Base-by-base conservation (phyloP, 2,888 invertebrate species). In the Thysanoteuthis rhombus region DNA sequence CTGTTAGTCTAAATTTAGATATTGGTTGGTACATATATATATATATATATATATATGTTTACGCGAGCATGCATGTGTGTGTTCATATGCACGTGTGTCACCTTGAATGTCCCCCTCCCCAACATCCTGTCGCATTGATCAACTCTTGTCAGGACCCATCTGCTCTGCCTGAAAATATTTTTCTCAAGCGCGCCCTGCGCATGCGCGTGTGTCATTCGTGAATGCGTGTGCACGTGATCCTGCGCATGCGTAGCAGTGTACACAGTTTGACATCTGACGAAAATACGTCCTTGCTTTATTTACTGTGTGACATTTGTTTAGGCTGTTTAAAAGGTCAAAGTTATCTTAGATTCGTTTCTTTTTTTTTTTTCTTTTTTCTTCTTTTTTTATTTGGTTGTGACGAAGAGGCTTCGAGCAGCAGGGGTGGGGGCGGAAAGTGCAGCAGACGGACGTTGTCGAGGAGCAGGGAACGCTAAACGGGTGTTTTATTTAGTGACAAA, bases 221-320 rank as follows among this genome's bases (percentile, higher is more conserved):
- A 52, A 52, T 52, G 52, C 52, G n/a, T 36, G 75, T 12, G 75
- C 75, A 75, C 75, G 75, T 75, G 75, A 75, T n/a, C 19, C 8
- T 36, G 19, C 75, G 75, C 75, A 75, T 75, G 75, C 75, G 75
- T 75, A 75, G n/a, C n/a, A n/a, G n/a, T 75, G 75, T 75, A 75
- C 75, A 75, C n/a, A 75, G 75, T 75, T 75, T 75, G 75, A 75
- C 75, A 75, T 75, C 75, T 75, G 75, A 75, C 75, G 75, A 75
- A 75, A 75, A n/a, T 75, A 75, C 75, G 75, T 75, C n/a, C 16
- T 75, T 75, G 75, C n/a, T 75, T 75, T 75, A 75, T 75, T 75
- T 75, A 36, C 75, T 36, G n/a, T n/a, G 16, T 75, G 75, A 75
- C 75, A 75, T 75, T 75, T 75, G 75, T 75, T 75, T 75, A 75